Conservation (phyloP, 1,140 invertebrate genomes). For the Scaptomyza pallida region DNA sequence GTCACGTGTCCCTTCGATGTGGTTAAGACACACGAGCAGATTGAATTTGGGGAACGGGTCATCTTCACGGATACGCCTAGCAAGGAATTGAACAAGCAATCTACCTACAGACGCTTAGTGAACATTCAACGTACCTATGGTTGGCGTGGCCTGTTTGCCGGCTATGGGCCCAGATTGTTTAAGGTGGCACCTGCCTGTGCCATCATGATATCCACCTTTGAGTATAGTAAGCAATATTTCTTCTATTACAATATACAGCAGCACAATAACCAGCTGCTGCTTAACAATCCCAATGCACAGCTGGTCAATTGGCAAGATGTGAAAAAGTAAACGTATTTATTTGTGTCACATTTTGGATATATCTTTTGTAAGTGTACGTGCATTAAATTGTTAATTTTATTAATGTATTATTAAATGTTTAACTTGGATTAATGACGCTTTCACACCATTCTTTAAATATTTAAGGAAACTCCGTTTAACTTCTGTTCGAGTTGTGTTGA, state of each 20-base stretch:
- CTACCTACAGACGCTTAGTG: slow-evolving; percentile 84
- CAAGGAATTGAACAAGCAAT: slow-evolving; percentile 57
- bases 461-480: too few species aligned
- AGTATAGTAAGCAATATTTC: slow-evolving; percentile 96
- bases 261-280: slow-evolving; percentile 78
- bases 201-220: slow-evolving; percentile 98
- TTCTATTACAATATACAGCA: slow-evolving; percentile 85
- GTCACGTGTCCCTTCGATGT: slow-evolving; percentile 99
- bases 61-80: slow-evolving; percentile 87
- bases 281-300: slow-evolving; percentile 43
- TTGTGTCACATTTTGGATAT: background rate
- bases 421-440: slow-evolving; percentile 10
- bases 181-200: slow-evolving; percentile 98
- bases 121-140: slow-evolving; percentile 89
- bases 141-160: slow-evolving; percentile 90
- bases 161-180: slow-evolving; percentile 92
- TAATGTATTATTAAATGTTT: background rate
- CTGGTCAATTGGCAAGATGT: slow-evolving; percentile 48
- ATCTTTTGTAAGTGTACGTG: slow-evolving; percentile 15
- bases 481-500: slow-evolving; percentile 3
- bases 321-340: slow-evolving; percentile 14
- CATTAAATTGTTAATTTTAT: background rate
- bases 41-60: slow-evolving; percentile 95
- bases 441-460: background rate
- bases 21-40: slow-evolving; percentile 99